Evolutionary conservation across 2,113 vertebrate genomes (phyloP).

Genomic region (Malurus elegans): DNA sequence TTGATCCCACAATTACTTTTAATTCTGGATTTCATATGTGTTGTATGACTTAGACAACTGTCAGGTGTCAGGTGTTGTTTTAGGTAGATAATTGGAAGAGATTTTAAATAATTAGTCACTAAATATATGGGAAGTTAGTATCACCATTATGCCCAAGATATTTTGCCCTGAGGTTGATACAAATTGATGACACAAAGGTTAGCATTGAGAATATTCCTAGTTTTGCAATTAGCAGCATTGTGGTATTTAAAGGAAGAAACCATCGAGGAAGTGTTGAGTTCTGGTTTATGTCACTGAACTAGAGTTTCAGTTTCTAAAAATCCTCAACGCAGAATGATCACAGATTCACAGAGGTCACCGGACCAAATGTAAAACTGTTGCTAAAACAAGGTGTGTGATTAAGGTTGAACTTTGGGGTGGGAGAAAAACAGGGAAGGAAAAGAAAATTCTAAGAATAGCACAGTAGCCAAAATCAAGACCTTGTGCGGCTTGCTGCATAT

Average conservation of each 20-base stretch:
- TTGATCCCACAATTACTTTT: neutral
- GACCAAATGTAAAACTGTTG: neutral
- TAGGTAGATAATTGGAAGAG: neutral
- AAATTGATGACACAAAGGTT: neutral
- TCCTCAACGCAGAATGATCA: neutral
- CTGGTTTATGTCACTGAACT: neutral
- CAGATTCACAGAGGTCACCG: neutral
- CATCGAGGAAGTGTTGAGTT: neutral
- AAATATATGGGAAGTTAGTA: neutral
- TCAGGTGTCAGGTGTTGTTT: neutral
- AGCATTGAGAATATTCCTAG: neutral
- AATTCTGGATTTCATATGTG: neutral
- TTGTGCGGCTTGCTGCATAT: neutral
- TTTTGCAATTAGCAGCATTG: neutral
- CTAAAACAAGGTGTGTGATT: slow-evolving; percentile 26
- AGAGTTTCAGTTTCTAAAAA: slow-evolving; percentile 24
- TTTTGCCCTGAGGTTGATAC: neutral
- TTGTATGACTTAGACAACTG: neutral
- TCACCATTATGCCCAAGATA: neutral
- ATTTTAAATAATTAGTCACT: neutral
- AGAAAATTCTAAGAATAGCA: neutral
- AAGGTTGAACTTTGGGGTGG: neutral
- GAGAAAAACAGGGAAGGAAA: neutral
- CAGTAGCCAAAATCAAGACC: neutral
- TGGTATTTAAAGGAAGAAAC: neutral